Evolutionary conservation across 2,113 vertebrate genomes (phyloP).

Genomic region (Symphodus melops): DNA sequence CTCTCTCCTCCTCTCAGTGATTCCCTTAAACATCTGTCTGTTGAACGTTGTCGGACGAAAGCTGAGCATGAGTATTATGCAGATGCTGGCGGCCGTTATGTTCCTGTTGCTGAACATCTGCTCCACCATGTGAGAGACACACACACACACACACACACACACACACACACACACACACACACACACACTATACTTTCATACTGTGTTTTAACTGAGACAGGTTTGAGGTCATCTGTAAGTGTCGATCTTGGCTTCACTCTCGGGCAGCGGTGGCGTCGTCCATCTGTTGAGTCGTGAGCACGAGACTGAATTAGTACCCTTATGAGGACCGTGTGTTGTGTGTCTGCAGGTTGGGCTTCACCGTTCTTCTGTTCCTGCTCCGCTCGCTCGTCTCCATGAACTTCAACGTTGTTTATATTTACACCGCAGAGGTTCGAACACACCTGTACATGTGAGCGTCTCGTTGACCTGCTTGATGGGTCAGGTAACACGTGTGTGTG

Average conservation of each 20-base stretch:
- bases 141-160: too few relatives aligned
- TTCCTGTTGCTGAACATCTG: slow-evolving; percentile 94
- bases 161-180: not conserved
- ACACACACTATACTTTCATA: too few relatives aligned
- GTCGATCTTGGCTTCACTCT: too few relatives aligned
- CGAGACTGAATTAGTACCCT: not conserved
- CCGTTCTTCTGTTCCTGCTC: slow-evolving; percentile 90
- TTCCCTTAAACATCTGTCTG: slow-evolving; percentile 90
- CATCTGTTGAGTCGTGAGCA: too few relatives aligned
- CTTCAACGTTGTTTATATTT: slow-evolving; percentile 96
- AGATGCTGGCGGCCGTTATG: slow-evolving; percentile 86
- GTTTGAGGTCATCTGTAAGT: too few relatives aligned
- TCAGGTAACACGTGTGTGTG: not conserved
- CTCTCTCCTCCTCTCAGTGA: slow-evolving; percentile 78
- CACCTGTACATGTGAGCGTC: too few relatives aligned
- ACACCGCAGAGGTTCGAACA: slow-evolving; percentile 92
- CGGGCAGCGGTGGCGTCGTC: too few relatives aligned
- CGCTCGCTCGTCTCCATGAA: slow-evolving; percentile 93
- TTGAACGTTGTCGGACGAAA: slow-evolving; percentile 90
- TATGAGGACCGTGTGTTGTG: not conserved
- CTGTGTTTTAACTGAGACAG: too few relatives aligned
- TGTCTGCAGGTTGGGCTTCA: slow-evolving; percentile 84
- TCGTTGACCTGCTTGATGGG: not conserved
- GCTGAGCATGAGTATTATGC: slow-evolving; percentile 86
- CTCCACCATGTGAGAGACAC: slow-evolving; percentile 86